These are phyloP conservation scores for Halichoerus grypus DNA, from an alignment of 2,113 vertebrate genomes.

Conservation along the genomic window DNA sequence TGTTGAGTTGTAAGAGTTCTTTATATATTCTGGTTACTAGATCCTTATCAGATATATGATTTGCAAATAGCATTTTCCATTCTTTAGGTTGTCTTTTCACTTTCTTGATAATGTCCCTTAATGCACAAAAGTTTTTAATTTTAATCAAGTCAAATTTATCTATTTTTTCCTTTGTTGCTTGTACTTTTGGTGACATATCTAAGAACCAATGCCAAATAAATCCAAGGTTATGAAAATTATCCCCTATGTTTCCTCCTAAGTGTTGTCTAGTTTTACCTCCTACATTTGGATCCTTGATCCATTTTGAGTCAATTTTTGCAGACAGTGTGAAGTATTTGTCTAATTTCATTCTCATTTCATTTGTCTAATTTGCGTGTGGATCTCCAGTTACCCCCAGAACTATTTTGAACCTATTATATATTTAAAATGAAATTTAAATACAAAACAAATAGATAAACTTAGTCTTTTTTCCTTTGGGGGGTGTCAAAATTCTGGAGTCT, in stretches of 20 bases:
- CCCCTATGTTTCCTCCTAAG: background rate
- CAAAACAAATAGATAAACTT: background rate
- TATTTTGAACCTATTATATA: background rate
- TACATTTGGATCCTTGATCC: background rate
- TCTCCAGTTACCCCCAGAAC: background rate
- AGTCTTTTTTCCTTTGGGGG: background rate
- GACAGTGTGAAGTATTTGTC: background rate
- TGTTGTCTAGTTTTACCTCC: background rate
- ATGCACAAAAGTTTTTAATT: background rate
- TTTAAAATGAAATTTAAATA: constrained; percentile 15
- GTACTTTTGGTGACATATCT: background rate
- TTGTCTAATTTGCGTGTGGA: background rate
- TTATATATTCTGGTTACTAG: background rate
- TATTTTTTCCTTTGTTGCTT: constrained; percentile 1
- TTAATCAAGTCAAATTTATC: background rate
- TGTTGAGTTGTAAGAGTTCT: background rate
- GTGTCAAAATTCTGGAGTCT: background rate
- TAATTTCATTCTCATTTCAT: background rate
- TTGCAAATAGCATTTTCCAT: background rate
- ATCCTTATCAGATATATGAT: background rate
- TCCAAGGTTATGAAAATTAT: background rate
- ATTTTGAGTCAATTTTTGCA: background rate
- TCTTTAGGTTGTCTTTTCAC: background rate
- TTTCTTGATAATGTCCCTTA: background rate
- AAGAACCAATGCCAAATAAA: background rate